Percentiles rank a stretch among this genome's conserved stretches.
Conservation (phyloP, 2,113 vertebrate genomes). For the Rousettus leschenaultii region DNA sequence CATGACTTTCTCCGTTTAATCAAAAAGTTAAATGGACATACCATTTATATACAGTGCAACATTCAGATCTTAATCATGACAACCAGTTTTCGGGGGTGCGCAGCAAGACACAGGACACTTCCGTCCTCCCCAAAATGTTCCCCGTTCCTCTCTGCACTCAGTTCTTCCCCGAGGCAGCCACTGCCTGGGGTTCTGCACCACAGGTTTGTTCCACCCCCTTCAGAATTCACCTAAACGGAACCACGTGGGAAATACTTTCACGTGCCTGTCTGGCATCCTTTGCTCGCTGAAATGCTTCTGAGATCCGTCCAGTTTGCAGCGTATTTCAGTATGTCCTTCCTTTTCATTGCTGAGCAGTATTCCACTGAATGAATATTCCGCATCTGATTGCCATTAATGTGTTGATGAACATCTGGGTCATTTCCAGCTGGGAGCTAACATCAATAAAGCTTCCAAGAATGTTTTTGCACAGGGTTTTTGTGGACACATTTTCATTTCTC, state of each 20-base stretch:
- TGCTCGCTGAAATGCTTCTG: neutral
- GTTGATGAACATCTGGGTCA: neutral
- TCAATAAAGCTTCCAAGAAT: neutral
- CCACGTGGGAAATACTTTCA: neutral
- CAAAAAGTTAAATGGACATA: neutral
- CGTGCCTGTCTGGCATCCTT: neutral
- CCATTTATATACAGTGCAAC: neutral
- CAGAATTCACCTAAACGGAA: neutral
- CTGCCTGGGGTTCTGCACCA: neutral
- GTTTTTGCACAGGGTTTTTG: neutral
- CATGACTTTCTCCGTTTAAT: neutral
- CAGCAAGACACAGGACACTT: neutral
- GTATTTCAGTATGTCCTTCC: neutral
- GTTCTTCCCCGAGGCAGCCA: no score
- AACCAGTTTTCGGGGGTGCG: accelerated
- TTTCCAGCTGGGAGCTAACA: neutral
- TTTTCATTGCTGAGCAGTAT: neutral
- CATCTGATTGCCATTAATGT: neutral
- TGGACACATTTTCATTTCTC: neutral
- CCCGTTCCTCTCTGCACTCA: neutral
- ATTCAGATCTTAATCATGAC: neutral
- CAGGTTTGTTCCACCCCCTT: neutral
- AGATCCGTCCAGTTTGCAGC: neutral
- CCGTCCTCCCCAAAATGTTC: neutral
- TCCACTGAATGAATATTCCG: accelerated